phyloP scores from a whole-genome alignment of 2,797 vertebrate species.

The Pygocentrus nattereri region DNA sequence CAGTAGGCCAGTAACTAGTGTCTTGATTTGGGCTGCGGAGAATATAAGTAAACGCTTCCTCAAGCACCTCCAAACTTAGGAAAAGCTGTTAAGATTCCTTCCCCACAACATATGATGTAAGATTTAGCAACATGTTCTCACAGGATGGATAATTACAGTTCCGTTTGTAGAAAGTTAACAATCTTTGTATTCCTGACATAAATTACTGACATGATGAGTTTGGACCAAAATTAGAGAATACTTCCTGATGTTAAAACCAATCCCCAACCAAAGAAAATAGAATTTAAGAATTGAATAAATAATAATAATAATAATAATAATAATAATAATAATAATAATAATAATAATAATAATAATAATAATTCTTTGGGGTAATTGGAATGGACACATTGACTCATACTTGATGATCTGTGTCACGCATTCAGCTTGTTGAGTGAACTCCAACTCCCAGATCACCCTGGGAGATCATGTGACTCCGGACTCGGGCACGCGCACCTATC shows the following conservation, averaged over 20 bases:
- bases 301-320: too few species aligned
- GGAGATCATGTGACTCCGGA: too few species aligned
- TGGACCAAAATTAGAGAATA: not conserved
- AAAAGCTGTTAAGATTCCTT: not conserved
- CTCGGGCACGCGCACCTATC: too few species aligned
- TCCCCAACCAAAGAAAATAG: too few species aligned
- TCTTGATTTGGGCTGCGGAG: not conserved
- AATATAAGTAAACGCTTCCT: not conserved
- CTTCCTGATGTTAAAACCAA: not conserved
- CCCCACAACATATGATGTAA: not conserved
- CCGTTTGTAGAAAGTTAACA: not conserved
- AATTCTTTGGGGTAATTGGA: too few species aligned
- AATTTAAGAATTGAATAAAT: too few species aligned
- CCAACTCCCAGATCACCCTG: too few species aligned
- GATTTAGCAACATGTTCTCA: not conserved
- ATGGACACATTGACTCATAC: not conserved
- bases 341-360: too few species aligned
- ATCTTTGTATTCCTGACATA: not conserved
- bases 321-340: too few species aligned
- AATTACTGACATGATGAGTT: not conserved
- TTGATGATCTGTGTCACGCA: too few species aligned
- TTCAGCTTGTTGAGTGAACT: too few species aligned
- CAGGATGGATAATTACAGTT: not conserved
- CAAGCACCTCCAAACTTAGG: not conserved
- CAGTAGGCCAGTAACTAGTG: not conserved